Base-by-base conservation (phyloP, 2,113 vertebrate genomes). In the Spea bombifrons region DNA sequence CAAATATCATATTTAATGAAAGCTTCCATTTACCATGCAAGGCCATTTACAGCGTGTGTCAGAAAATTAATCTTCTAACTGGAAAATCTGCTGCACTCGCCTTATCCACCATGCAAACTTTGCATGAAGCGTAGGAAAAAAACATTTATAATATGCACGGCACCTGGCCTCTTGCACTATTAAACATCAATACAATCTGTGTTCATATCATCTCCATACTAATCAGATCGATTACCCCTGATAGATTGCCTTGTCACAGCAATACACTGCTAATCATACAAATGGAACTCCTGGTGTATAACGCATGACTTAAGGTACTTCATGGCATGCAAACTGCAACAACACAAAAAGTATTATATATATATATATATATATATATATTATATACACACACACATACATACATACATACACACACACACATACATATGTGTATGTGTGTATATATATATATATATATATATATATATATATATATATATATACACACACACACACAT, bases 181-280 rank as follows among this genome's bases (percentile, higher is more conserved):
- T 88, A 90, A 90, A 88, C 89, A 89, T 90, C 89, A 89, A 88
- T 92, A 87, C 86, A 88, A 84, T 87, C 88, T 85, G 86, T 90
- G 91, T 91, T 92, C 88, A 85, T 91, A 92, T 89, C 88, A 92
- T 92, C 90, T 89, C 90, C 90, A 91, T 89, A 85, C 89, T 92
- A 94, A 95, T 93, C 89, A 93, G 87, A 92, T 92, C 86, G 83
- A 92, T 94, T 90, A 88, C 85, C 86, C 83, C 86, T 92, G 92
- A 94, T 92, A 87, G 68, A 92, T 87, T 89, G 87, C 86, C 87
- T 88, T 88, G 87, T 87, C 89, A 88, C 83, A 84, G 82, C 86
- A 88, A 83, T 52, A 0, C 85, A 87, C 87, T 75, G 84, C 86
- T 92, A 91, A 93, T 91, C 90, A 90, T 90, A 88, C 87, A 93